Conservation (phyloP, 2,888 invertebrate genomes). For the Calameuta filiformis region DNA sequence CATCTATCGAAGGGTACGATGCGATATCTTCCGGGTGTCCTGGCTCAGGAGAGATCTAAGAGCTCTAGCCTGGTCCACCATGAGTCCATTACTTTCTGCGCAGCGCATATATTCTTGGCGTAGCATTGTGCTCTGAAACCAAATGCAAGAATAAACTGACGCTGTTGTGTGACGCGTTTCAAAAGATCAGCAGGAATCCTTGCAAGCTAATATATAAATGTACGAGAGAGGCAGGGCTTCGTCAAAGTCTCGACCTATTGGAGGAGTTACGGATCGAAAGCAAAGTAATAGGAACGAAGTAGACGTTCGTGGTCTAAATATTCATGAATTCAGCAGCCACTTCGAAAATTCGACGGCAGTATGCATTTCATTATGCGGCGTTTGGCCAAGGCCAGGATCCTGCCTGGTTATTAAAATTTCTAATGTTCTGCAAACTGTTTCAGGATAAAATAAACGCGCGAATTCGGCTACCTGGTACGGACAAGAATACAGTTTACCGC, state of each 20-base stretch:
- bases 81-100: neutral
- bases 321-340: slow-evolving; percentile 2
- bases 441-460: neutral
- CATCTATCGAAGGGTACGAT: slow-evolving; percentile 4
- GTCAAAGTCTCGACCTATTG: neutral
- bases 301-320: neutral
- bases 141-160: neutral
- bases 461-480: neutral
- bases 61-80: neutral
- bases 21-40: neutral
- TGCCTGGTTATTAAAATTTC: neutral
- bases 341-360: slow-evolving; percentile 1
- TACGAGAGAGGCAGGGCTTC: neutral
- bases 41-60: neutral
- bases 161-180: neutral
- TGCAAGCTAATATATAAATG: neutral
- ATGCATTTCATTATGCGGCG: slow-evolving; percentile 6
- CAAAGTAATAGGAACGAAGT: neutral
- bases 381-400: neutral
- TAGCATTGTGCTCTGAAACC: neutral
- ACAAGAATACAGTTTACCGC: neutral
- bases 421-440: neutral
- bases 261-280: neutral
- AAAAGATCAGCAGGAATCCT: neutral
- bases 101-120: neutral